Evolutionary conservation across 2,888 invertebrate species (phyloP), one percentile per base, ranked within the genome.

Genomic region (Iphiclides podalirius): DNA sequence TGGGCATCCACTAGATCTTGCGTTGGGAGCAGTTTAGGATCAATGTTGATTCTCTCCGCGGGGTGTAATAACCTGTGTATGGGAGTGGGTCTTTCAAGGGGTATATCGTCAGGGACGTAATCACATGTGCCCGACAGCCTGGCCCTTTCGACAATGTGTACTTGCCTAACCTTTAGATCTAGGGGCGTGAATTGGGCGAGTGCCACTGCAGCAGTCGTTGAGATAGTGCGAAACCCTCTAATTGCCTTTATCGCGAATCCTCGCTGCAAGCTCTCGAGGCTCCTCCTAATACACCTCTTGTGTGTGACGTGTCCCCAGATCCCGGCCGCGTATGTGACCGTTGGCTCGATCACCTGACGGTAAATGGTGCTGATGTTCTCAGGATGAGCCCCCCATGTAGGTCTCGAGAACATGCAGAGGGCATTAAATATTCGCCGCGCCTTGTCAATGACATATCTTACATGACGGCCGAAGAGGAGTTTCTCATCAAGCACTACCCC

Each of bases 401-500:
- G 44, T 26, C 40, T 12, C 9, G 31, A 14, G 14, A 28, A 40
- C 14, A n/a, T 4, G 4, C 9, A 28, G 2, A 40, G 40, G 14
- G 2, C 28, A 1, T 40, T 7, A 11, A 26, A 40, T 39, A 39
- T 20, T n/a, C n/a, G n/a, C n/a, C n/a, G n/a, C n/a, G n/a, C n/a
- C n/a, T n/a, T n/a, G n/a, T n/a, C n/a, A n/a, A n/a, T n/a, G n/a
- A n/a, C n/a, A n/a, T n/a, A n/a, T n/a, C n/a, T n/a, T n/a, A n/a
- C n/a, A n/a, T n/a, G n/a, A n/a, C n/a, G n/a, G n/a, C n/a, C n/a
- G n/a, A n/a, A n/a, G n/a, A 34, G 33, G 1, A 53, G 23, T 15
- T 44, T 28, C 6, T 20, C 11, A 11, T 54, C 54, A 4, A 57
- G 44, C 1, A 52, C 42, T 0, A 57, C 31, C 1, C 56, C 56